These are phyloP conservation scores for Geothlypis trichas DNA, from an alignment of 2,113 vertebrate species.

Conservation along the genomic window DNA sequence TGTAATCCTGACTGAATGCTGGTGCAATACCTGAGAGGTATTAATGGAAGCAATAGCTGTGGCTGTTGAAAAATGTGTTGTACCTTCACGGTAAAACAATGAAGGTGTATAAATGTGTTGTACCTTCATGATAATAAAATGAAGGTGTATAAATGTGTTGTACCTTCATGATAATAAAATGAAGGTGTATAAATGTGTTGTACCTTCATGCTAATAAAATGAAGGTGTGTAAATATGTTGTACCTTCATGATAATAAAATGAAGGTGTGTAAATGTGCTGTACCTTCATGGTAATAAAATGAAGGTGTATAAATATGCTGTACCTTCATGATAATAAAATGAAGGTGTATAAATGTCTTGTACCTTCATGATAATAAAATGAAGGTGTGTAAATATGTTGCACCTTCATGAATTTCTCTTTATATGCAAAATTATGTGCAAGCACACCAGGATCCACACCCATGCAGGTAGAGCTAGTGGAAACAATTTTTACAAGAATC, in stretches of 20 bases:
- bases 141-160: background rate
- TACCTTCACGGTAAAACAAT: background rate
- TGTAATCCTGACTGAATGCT: background rate
- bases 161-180: background rate
- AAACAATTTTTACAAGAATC: background rate
- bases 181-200: background rate
- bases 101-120: background rate
- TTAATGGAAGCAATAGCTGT: background rate
- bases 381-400: background rate
- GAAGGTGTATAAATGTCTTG: background rate
- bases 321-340: background rate
- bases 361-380: background rate
- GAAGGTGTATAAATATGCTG: background rate
- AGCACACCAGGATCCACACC: background rate
- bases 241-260: background rate
- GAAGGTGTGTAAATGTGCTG: background rate
- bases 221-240: background rate
- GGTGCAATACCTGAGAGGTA: background rate
- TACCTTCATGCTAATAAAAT: background rate
- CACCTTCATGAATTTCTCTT: background rate
- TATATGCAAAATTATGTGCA: background rate
- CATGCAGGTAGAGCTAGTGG: background rate
- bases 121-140: background rate
- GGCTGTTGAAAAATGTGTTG: background rate
- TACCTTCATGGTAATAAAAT: background rate